phyloP scores from a whole-genome alignment of 2,888 invertebrate genomes.

The Bimastos eiseni region DNA sequence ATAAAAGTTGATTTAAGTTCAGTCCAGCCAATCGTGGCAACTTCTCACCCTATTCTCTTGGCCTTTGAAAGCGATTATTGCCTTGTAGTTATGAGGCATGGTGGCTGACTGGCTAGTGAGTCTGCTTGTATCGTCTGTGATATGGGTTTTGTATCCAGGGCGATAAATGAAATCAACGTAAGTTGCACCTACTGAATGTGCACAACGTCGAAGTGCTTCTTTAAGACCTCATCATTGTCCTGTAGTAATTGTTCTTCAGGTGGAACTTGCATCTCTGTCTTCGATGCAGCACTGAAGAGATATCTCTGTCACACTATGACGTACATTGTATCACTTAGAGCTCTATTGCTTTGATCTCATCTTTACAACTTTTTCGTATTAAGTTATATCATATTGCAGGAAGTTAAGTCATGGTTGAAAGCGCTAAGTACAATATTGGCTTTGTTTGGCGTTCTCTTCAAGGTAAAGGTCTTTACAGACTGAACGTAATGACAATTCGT shows the following conservation, averaged over 20 bases:
- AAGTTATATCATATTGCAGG: neutral
- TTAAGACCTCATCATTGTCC: neutral
- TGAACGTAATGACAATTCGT: neutral
- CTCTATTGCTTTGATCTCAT: neutral
- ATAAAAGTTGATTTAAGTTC: too few species aligned
- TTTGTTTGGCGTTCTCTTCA: neutral
- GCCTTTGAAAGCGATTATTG: neutral
- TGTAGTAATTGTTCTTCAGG: neutral
- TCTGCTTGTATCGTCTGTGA: neutral
- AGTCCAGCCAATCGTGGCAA: neutral
- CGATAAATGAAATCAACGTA: neutral
- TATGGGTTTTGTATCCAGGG: neutral
- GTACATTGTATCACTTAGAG: neutral
- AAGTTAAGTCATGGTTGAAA: neutral
- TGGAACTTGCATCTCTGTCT: neutral
- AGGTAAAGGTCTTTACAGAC: neutral
- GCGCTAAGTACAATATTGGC: neutral
- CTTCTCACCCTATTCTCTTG: neutral
- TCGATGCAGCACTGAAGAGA: neutral
- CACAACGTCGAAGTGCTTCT: neutral
- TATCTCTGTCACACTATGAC: neutral
- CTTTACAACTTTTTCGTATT: neutral
- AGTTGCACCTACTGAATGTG: neutral
- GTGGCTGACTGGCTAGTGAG: neutral
- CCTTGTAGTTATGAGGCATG: neutral